Conservation (phyloP, 2,888 invertebrate species). For the Melanotus villosus region DNA sequence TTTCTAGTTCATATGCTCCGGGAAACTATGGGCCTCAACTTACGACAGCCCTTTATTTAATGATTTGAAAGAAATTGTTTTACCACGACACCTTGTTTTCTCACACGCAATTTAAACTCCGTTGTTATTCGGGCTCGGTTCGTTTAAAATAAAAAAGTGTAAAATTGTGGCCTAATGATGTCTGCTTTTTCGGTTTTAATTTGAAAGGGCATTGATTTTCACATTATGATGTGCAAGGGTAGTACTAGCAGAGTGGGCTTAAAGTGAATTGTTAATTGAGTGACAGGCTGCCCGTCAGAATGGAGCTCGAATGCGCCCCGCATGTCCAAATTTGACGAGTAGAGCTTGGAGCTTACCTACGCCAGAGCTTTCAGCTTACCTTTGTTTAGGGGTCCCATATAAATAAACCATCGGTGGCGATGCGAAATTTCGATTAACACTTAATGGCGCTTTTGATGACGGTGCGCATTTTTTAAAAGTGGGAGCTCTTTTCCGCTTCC, state of each 20-base stretch:
- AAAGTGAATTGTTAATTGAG: slow-evolving; percentile 19
- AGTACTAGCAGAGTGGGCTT: not conserved
- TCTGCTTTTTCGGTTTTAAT: too few relatives aligned
- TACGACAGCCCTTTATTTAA: slow-evolving; percentile 12
- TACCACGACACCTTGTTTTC: slow-evolving; percentile 12
- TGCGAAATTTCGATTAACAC: slow-evolving; percentile 14
- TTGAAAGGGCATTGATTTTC: not conserved
- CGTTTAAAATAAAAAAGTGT: not conserved
- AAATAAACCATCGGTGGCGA: slow-evolving; percentile 13
- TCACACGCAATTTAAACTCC: slow-evolving; percentile 16
- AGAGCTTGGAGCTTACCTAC: slow-evolving; percentile 8
- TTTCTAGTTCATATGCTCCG: slow-evolving; percentile 18
- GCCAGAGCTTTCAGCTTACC: slow-evolving; percentile 1
- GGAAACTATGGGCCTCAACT: slow-evolving; percentile 11
- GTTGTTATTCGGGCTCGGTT: not conserved
- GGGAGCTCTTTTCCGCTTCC: not conserved
- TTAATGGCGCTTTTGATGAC: slow-evolving; percentile 17
- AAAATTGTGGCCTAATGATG: too few relatives aligned
- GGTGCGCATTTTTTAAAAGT: slow-evolving; percentile 6
- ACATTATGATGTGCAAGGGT: not conserved
- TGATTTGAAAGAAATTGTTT: slow-evolving; percentile 23
- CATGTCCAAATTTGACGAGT: slow-evolving; percentile 13
- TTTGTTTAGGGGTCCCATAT: slow-evolving; percentile 9
- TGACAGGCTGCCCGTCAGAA: slow-evolving; percentile 7
- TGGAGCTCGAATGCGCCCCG: too few relatives aligned